Conservation (phyloP, 1,140 invertebrate genomes). For the Drosophila takahashii region DNA sequence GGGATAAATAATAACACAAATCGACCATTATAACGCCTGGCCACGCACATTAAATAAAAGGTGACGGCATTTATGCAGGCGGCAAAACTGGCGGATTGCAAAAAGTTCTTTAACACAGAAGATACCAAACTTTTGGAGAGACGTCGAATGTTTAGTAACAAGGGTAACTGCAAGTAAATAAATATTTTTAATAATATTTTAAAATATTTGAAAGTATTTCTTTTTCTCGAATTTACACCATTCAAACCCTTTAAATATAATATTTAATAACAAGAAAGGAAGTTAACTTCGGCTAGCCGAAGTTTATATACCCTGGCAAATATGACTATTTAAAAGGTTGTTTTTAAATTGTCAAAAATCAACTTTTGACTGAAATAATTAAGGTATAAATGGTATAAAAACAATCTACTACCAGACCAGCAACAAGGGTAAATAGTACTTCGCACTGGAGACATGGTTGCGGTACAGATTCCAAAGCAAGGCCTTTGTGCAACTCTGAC, state of each 20-base stretch:
- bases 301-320: too few species aligned
- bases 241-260: too few species aligned
- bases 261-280: too few species aligned
- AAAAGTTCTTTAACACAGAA: conserved; percentile 32
- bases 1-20: conserved; percentile 28
- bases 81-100: conserved; percentile 21
- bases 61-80: conserved; percentile 43
- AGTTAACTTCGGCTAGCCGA: too few species aligned
- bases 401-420: conserved; percentile 46
- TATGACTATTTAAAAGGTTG: too few species aligned
- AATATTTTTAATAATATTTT: too few species aligned
- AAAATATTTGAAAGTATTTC: too few species aligned
- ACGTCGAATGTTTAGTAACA: conserved; percentile 31
- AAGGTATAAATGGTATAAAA: too few species aligned
- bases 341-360: too few species aligned
- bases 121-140: conserved; percentile 3
- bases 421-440: conserved; percentile 60
- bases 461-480: conserved; percentile 61
- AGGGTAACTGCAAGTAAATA: conserved; percentile 20
- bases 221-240: too few species aligned
- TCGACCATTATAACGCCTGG: conserved; percentile 19
- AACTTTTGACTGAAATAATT: too few species aligned
- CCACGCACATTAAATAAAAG: conserved; percentile 43
- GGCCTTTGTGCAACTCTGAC: conserved; percentile 50
- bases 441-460: conserved; percentile 57